These are phyloP conservation scores for Calyptommatus sinebrachiatus DNA, from an alignment of 2,113 vertebrate species.

Conservation along the genomic window DNA sequence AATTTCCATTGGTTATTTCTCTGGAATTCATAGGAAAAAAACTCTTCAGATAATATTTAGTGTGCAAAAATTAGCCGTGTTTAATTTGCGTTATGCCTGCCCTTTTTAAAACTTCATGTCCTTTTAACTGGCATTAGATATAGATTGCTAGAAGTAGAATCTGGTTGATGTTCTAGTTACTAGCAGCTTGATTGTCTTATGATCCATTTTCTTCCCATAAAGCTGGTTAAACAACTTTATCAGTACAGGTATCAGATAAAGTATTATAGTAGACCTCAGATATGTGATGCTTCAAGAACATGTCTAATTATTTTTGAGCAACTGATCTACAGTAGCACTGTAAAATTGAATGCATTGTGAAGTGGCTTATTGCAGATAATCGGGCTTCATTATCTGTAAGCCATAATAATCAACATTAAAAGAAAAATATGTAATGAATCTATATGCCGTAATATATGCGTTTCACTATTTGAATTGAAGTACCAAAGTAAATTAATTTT, in stretches of 20 bases:
- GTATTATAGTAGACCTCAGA: too few relatives aligned
- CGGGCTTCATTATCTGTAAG: too few relatives aligned
- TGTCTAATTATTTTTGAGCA: neutral
- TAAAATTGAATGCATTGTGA: neutral
- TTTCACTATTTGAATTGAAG: too few relatives aligned
- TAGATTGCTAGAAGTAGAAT: too few relatives aligned
- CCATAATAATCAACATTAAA: too few relatives aligned
- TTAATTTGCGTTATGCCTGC: neutral
- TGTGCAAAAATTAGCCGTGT: neutral
- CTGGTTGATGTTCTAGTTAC: neutral
- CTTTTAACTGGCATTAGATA: neutral
- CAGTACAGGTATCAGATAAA: neutral
- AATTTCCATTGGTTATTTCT: neutral
- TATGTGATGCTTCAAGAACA: too few relatives aligned
- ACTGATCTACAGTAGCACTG: neutral
- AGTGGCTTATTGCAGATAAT: too few relatives aligned
- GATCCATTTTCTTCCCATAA: too few relatives aligned
- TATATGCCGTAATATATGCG: too few relatives aligned
- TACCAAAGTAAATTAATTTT: too few relatives aligned
- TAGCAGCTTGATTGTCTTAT: neutral
- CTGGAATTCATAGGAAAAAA: neutral
- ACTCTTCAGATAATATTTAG: neutral
- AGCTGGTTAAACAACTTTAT: neutral
- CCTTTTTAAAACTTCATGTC: neutral
- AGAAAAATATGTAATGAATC: too few relatives aligned